Conservation (phyloP, 2,797 vertebrate species). For the Micrastur ruficollis region DNA sequence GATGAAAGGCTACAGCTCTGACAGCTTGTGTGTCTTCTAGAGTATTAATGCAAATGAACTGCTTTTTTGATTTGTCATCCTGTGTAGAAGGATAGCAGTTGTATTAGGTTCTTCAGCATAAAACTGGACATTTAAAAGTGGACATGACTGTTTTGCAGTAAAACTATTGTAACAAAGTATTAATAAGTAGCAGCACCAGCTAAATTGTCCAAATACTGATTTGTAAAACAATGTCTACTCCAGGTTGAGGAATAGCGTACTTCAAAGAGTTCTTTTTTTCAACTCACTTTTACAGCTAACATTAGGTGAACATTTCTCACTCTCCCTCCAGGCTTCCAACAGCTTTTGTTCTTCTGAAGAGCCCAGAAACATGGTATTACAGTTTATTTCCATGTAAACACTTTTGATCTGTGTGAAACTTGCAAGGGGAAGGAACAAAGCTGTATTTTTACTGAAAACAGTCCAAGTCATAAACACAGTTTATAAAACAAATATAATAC, state of each 20-base stretch:
- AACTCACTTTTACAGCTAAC: background rate
- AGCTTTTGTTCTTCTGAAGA: background rate
- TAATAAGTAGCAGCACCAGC: background rate
- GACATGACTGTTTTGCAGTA: background rate
- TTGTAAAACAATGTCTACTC: background rate
- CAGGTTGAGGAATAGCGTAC: background rate
- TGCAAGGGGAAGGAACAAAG: background rate
- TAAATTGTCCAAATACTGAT: background rate
- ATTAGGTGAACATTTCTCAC: background rate
- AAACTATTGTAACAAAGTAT: background rate
- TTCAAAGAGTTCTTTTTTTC: background rate
- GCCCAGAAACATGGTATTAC: background rate
- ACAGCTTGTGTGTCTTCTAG: constrained; percentile 97
- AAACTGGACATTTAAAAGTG: background rate
- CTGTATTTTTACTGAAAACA: background rate
- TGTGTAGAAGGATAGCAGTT: constrained; percentile 32
- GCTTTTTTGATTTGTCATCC: constrained; percentile 84
- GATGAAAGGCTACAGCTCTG: constrained; percentile 95
- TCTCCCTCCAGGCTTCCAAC: background rate
- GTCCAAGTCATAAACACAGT: background rate
- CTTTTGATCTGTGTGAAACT: background rate
- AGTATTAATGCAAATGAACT: constrained; percentile 87
- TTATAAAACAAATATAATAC: background rate
- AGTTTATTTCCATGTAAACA: background rate
- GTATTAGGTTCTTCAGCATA: background rate